phyloP scores from a whole-genome alignment of 2,113 vertebrate species.

The Gymnorhina tibicen region DNA sequence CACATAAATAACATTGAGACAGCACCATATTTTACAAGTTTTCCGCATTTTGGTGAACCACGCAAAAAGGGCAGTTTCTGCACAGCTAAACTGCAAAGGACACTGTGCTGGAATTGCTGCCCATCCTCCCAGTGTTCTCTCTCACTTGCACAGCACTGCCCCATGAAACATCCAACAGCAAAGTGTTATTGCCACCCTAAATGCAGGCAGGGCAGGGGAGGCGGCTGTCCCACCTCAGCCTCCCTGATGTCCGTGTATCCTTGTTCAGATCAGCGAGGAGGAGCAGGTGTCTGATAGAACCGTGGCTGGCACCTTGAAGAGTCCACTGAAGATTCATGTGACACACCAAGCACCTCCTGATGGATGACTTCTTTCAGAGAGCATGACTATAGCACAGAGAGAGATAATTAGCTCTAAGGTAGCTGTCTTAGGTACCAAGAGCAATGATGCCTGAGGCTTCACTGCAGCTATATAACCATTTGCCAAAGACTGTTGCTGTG shows the following conservation, averaged over 20 bases:
- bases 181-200: not conserved
- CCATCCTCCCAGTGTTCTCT: accelerated
- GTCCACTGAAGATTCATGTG: not conserved
- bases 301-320: not conserved
- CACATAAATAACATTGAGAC: not conserved
- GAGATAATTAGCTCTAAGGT: not conserved
- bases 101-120: not conserved
- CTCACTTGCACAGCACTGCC: not conserved
- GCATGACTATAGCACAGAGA: not conserved
- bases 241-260: not conserved
- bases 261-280: not conserved
- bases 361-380: not conserved
- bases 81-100: not conserved
- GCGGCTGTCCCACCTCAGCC: not conserved
- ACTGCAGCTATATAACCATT: not conserved
- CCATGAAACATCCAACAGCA: not conserved
- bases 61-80: not conserved
- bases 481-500: not conserved
- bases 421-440: not conserved
- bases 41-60: not conserved
- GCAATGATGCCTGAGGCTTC: not conserved
- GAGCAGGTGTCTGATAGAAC: not conserved
- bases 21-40: not conserved
- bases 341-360: not conserved
- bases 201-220: accelerated